phyloP scores from a whole-genome alignment of 2,797 vertebrate genomes.

The Falco cherrug region DNA sequence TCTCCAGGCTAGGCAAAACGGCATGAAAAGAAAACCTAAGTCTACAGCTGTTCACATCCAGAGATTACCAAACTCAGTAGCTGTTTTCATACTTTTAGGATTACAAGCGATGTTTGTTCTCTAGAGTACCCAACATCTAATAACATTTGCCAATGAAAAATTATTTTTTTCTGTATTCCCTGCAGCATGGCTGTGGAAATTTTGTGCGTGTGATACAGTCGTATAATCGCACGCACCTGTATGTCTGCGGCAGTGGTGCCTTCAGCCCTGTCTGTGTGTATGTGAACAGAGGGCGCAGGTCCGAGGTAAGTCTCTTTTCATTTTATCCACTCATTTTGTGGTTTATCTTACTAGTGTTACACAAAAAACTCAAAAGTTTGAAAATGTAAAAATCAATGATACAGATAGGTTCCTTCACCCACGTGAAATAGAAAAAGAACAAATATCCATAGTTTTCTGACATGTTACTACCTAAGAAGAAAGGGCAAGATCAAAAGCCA shows the following conservation, averaged over 20 bases:
- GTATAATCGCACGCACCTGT: conserved; percentile 94
- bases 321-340: accelerated
- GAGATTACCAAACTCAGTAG: background rate
- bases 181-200: conserved; percentile 95
- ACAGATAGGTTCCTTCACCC: accelerated
- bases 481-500: background rate
- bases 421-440: background rate
- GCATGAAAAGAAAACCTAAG: background rate
- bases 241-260: conserved; percentile 94
- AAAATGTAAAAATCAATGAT: background rate
- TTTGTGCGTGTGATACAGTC: conserved; percentile 94
- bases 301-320: conserved; percentile 81
- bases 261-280: conserved; percentile 95
- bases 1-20: background rate
- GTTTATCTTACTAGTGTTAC: background rate
- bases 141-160: background rate
- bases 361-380: background rate
- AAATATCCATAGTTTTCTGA: background rate
- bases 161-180: background rate
- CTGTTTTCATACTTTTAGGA: background rate
- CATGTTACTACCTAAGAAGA: background rate
- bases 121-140: background rate
- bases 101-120: background rate
- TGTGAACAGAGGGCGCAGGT: conserved; percentile 91
- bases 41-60: background rate